A percentile compares a stretch with the other conserved stretches of the same genome.
These are phyloP conservation scores for Lepidurus arcticus DNA, from an alignment of 1,140 invertebrate species.

Conservation along the genomic window DNA sequence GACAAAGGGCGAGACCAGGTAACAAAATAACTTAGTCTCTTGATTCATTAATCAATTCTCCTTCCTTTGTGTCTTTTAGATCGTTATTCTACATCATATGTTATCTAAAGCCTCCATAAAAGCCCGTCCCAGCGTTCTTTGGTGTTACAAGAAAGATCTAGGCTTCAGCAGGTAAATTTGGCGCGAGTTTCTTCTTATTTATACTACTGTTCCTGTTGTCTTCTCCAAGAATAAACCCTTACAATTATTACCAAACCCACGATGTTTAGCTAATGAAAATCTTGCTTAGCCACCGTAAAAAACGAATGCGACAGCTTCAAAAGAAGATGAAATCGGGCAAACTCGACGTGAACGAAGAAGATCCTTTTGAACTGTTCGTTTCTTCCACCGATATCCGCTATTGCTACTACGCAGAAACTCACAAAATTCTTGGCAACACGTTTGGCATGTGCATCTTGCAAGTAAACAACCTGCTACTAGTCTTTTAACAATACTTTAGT, in stretches of 20 bases:
- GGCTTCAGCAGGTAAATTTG: conserved; percentile 72
- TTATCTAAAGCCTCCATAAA: conserved; percentile 88
- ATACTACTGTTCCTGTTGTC: conserved; percentile 33
- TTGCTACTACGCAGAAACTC: conserved; percentile 95
- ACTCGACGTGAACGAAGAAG: conserved; percentile 87
- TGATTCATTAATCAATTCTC: not conserved
- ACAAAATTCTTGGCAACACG: conserved; percentile 95
- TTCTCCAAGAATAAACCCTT: not conserved
- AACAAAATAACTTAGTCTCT: conserved; percentile 37
- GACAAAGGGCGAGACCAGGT: conserved; percentile 95
- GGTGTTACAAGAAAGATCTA: conserved; percentile 98
- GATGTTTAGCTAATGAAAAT: conserved; percentile 37
- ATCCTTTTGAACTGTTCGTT: conserved; percentile 94
- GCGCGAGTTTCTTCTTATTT: not conserved
- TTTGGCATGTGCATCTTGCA: conserved; percentile 96
- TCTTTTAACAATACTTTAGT: not conserved
- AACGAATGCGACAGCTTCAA: conserved; percentile 78
- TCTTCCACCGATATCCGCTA: conserved; percentile 95
- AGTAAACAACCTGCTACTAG: conserved; percentile 47
- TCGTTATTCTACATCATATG: conserved; percentile 96
- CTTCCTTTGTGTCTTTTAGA: conserved; percentile 50
- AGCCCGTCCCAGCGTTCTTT: conserved; percentile 84
- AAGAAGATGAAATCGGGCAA: conserved; percentile 85
- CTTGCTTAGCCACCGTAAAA: conserved; percentile 74
- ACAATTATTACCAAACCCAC: too few relatives aligned